Base-by-base conservation (phyloP, 2,797 vertebrate species). In the Hoplostethus atlanticus region DNA sequence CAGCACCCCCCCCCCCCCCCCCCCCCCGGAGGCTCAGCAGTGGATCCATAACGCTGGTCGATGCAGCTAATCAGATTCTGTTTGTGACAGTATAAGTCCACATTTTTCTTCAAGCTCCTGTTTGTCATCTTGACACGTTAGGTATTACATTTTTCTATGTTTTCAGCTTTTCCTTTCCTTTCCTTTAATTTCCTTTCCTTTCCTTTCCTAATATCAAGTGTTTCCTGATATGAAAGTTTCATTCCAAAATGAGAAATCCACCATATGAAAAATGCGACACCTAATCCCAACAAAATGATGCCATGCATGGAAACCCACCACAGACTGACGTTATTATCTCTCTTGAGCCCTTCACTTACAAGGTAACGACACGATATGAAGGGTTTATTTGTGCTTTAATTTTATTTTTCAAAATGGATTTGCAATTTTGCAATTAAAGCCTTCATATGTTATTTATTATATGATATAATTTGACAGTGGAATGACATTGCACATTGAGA, bases 401-500 rank as follows among this genome's bases (percentile, higher is more conserved):
- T 25, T 48, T 55, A 47, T 10, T 4, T 34, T 0, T 3, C 11
- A 2, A 60, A 54, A 66, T 50, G 21, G 68, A 13, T 30, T 8
- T 64, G 25, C 51, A 46, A 28, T 63, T 30, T 8, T 64, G 25
- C 51, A 46, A 28, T 63, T 48, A 0, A 1, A 4, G 3, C 42
- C 34, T 38, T 25, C 64, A 64, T 44, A 8, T 81, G 79, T 73
- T 86, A 17, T 75, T 12, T 28, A 69, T 81, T 50, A 59, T 50
- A 59, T 64, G 47, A 51, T 52, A 47, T 73, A 9, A 73, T 68
- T 50, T 56, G 31, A 15, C 30, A 25, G 46, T 21, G 44, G 46
- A 71, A 66, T 47, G 56, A 71, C 25, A 48, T 31, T 66, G 73
- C 56, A 66, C 58, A 58, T 44, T 17, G 38, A 40, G 28, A 71